Conservation (phyloP, 1,140 invertebrate genomes). For the Drosophila athabasca region DNA sequence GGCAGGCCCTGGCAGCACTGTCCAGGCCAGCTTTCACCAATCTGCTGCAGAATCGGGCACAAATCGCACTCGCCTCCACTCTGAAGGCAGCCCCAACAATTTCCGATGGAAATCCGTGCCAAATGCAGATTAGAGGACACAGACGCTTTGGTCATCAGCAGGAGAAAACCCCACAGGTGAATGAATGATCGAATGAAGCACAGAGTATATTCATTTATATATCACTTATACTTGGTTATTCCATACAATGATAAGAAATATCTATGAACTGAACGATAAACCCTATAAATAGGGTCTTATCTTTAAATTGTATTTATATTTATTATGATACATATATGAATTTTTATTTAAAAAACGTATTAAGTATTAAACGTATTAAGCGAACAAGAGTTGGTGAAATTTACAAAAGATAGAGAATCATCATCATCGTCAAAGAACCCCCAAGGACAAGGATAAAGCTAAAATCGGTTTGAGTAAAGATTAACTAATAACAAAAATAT, state of each 20-base stretch:
- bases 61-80: conserved; percentile 38
- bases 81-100: conserved; percentile 17
- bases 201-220: no score
- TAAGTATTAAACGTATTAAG: conserved; percentile 46
- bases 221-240: no score
- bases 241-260: background rate
- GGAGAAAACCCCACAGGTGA: conserved; percentile 71
- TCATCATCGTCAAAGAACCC: background rate
- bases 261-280: conserved; percentile 10
- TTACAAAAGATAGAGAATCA: conserved; percentile 11
- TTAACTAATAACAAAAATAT: conserved; percentile 52
- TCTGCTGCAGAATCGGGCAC: conserved; percentile 26
- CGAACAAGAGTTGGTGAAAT: conserved; percentile 42
- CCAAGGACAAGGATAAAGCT: conserved; percentile 34
- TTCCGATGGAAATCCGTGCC: background rate
- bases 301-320: conserved; percentile 35
- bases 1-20: conserved; percentile 59
- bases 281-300: background rate
- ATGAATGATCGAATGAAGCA: no score
- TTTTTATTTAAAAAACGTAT: background rate
- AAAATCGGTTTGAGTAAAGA: conserved; percentile 37
- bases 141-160: conserved; percentile 86
- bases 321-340: conserved; percentile 29
- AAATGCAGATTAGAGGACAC: conserved; percentile 73
- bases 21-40: conserved; percentile 28